A percentile compares a stretch with the other conserved stretches of the same genome.
These are phyloP conservation scores for Ochropleura plecta DNA, from an alignment of 2,888 invertebrate genomes.

Conservation along the genomic window DNA sequence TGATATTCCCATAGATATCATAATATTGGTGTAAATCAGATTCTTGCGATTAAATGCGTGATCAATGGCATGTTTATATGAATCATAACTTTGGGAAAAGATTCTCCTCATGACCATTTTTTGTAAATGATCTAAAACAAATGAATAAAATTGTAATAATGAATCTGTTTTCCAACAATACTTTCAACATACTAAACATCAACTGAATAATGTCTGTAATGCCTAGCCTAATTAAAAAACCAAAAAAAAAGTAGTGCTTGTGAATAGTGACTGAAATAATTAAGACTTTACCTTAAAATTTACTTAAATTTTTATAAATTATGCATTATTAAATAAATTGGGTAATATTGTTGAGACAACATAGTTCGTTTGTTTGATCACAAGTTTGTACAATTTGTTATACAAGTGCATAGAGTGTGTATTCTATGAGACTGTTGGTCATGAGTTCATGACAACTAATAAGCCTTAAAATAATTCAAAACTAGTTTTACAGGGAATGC, in stretches of 20 bases:
- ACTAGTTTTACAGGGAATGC: not conserved
- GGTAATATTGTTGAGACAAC: not conserved
- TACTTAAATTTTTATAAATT: not conserved
- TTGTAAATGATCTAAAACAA: slow-evolving; percentile 77
- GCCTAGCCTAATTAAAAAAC: not conserved
- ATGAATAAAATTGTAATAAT: slow-evolving; percentile 49
- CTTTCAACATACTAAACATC: slow-evolving; percentile 19
- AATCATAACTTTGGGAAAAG: slow-evolving; percentile 75
- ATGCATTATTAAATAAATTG: no score
- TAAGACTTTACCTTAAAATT: not conserved
- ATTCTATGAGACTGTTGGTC: not conserved
- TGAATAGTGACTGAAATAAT: not conserved
- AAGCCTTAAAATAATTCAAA: not conserved
- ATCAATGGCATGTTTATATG: slow-evolving; percentile 71
- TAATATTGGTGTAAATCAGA: slow-evolving; percentile 94
- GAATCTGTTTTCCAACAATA: slow-evolving; percentile 69
- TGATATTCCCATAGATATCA: slow-evolving; percentile 94
- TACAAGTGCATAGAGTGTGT: not conserved
- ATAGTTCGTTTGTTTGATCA: not conserved
- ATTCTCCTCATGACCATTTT: slow-evolving; percentile 78
- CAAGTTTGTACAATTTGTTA: not conserved
- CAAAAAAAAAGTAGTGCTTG: no score
- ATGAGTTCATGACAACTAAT: not conserved
- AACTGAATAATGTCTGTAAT: slow-evolving; percentile 4
- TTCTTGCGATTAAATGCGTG: slow-evolving; percentile 92